Percentiles rank a stretch among this genome's conserved stretches.
These are phyloP conservation scores for Lucinisca nassula DNA, from an alignment of 2,888 invertebrate genomes.

Conservation along the genomic window DNA sequence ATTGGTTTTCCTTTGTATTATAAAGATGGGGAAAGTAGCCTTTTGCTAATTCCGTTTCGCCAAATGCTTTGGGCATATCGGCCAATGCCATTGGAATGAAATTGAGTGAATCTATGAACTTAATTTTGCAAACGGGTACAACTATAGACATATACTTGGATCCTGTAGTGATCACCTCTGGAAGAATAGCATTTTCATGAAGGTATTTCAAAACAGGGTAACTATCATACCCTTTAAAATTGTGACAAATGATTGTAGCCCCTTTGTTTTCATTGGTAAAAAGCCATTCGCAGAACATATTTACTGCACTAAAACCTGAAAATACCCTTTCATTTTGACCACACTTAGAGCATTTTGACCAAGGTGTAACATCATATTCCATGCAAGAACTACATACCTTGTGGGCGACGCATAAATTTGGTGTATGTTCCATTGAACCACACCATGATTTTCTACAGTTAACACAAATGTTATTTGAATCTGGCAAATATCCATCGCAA, in stretches of 20 bases:
- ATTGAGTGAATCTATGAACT: conserved; percentile 25
- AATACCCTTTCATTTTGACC: neutral
- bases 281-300: neutral
- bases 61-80: conserved; percentile 56
- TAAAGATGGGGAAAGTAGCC: conserved; percentile 65
- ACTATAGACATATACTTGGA: conserved; percentile 6
- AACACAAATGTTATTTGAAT: neutral
- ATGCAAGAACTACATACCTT: neutral
- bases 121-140: conserved; percentile 20
- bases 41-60: conserved; percentile 51
- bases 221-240: conserved; percentile 2
- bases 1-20: conserved; percentile 57
- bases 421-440: neutral
- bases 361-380: neutral
- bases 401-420: neutral
- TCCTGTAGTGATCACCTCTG: conserved; percentile 35
- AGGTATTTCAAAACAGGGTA: conserved; percentile 5
- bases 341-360: neutral
- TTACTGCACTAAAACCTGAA: conserved; percentile 39
- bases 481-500: neutral
- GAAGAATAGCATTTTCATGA: neutral
- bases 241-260: conserved; percentile 48
- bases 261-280: conserved; percentile 2
- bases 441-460: neutral
- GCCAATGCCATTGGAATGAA: conserved; percentile 61